Conservation (phyloP, 1,140 invertebrate genomes). For the Penaeus chinensis region DNA sequence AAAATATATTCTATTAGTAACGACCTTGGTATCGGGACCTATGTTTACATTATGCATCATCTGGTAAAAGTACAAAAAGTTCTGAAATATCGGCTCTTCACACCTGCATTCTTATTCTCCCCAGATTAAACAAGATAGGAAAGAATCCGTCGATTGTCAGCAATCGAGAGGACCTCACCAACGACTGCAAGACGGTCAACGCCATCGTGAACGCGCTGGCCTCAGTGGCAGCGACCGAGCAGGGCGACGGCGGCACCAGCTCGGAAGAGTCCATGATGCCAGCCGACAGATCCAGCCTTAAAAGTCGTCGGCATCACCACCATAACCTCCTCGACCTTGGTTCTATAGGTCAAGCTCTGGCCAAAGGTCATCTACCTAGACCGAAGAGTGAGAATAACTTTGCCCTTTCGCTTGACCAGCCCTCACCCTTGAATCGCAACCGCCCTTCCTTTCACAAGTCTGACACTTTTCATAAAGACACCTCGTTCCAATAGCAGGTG, state of each 20-base stretch:
- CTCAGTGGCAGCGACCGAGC: slow-evolving; percentile 75
- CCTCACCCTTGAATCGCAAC: slow-evolving; percentile 67
- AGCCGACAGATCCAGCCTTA: slow-evolving; percentile 36
- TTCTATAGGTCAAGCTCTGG: slow-evolving; percentile 75
- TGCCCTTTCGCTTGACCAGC: slow-evolving; percentile 70
- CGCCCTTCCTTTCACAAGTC: slow-evolving; percentile 82
- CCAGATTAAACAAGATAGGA: slow-evolving; percentile 96
- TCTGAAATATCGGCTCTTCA: no score
- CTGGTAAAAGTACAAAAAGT: neutral
- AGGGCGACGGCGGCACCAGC: slow-evolving; percentile 72
- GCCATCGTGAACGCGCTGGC: slow-evolving; percentile 90
- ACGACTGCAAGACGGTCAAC: slow-evolving; percentile 88
- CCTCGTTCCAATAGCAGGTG: slow-evolving; percentile 64
- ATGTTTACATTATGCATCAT: neutral
- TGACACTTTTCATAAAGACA: slow-evolving; percentile 71
- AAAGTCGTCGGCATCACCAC: slow-evolving; percentile 47
- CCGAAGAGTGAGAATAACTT: slow-evolving; percentile 88
- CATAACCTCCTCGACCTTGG: slow-evolving; percentile 64
- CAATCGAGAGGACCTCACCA: slow-evolving; percentile 85
- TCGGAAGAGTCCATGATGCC: slow-evolving; percentile 69
- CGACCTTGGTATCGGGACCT: no score
- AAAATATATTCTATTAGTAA: no score
- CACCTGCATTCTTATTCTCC: neutral
- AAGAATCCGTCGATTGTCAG: slow-evolving; percentile 97
- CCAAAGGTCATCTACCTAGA: slow-evolving; percentile 76